phyloP scores from a whole-genome alignment of 2,113 vertebrate species.

The Onychorhynchus coronatus region DNA sequence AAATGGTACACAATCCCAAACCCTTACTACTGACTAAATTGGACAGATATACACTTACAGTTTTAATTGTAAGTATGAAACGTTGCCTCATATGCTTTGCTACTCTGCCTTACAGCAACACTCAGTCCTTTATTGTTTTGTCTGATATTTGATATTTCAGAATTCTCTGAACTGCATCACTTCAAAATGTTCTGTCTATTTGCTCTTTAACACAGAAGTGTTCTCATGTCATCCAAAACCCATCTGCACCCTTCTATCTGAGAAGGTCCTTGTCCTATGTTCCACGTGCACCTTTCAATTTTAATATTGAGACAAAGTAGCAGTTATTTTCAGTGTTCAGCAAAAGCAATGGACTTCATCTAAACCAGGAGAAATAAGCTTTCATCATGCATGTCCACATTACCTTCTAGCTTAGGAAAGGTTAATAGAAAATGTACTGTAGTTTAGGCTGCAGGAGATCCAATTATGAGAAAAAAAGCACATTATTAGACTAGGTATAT shows the following conservation, averaged over 20 bases:
- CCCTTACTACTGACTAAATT: not conserved
- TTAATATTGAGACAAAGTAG: not conserved
- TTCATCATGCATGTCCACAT: conserved; percentile 23
- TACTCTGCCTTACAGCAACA: not conserved
- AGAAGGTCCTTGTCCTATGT: not conserved
- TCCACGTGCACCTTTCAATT: not conserved
- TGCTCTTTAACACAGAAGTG: not conserved
- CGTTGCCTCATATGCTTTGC: not conserved
- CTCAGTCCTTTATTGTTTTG: not conserved
- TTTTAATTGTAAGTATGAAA: not conserved
- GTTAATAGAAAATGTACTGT: conserved; percentile 37
- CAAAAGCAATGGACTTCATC: not conserved
- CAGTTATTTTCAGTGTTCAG: not conserved
- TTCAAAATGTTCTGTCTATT: not conserved
- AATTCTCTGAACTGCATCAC: not conserved
- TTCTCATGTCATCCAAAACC: not conserved
- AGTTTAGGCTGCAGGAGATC: conserved; percentile 15
- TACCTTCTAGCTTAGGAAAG: conserved; percentile 39
- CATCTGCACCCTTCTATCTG: not conserved
- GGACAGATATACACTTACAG: not conserved
- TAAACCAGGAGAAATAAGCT: not conserved
- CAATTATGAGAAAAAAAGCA: conserved; percentile 46
- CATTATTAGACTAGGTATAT: conserved; percentile 49
- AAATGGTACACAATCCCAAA: not conserved
- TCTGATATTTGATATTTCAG: not conserved